Conservation (phyloP, 1,140 invertebrate genomes). For the Drosophila punjabiensis region DNA sequence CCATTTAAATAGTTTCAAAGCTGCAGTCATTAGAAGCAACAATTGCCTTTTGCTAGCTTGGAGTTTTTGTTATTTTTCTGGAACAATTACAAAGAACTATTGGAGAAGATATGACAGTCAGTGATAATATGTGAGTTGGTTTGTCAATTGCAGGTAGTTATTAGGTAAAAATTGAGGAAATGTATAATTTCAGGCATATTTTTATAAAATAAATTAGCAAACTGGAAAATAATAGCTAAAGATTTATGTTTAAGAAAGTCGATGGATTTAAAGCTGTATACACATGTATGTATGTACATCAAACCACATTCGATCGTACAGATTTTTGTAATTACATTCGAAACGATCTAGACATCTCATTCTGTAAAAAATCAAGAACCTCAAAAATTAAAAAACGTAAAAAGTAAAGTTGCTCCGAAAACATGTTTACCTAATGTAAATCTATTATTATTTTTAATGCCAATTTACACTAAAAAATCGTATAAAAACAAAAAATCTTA, state of each 20-base stretch:
- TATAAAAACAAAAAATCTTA: no score
- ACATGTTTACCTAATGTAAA: no score
- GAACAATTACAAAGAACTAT: conserved; percentile 27
- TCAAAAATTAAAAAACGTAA: neutral
- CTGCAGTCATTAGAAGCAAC: conserved; percentile 52
- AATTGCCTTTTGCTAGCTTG: conserved; percentile 30
- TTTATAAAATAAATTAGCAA: neutral
- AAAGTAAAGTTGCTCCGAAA: no score
- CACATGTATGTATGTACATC: no score
- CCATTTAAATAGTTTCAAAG: conserved; percentile 57
- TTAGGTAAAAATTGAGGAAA: neutral
- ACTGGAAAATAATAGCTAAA: neutral
- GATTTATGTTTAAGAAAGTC: neutral
- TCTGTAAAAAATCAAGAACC: neutral
- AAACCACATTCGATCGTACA: neutral
- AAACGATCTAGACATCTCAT: neutral
- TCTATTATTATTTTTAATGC: no score
- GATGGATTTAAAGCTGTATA: neutral
- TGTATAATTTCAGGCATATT: no score
- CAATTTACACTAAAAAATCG: no score
- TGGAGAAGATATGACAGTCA: neutral
- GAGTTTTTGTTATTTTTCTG: conserved; percentile 4
- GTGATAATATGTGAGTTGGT: neutral
- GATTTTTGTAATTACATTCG: no score
- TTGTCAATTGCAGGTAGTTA: neutral